phyloP scores from a whole-genome alignment of 1,140 invertebrate genomes.

The Drosophila busckii region DNA sequence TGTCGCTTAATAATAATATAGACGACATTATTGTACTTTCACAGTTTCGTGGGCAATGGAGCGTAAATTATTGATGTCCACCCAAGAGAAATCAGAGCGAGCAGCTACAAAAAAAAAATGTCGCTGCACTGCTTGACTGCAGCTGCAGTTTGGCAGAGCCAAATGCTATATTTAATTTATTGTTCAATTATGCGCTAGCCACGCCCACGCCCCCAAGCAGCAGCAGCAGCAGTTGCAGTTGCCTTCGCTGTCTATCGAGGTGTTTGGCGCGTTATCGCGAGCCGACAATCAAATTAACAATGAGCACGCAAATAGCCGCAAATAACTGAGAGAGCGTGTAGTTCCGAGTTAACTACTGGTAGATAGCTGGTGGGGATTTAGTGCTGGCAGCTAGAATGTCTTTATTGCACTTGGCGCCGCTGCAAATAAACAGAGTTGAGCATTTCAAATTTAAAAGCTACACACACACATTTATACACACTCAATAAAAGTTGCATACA shows the following conservation, averaged over 20 bases:
- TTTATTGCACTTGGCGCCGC: background rate
- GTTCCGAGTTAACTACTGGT: constrained; percentile 13
- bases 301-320: constrained; percentile 67
- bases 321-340: constrained; percentile 36
- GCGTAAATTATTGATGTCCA: constrained; percentile 22
- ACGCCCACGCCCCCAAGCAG: background rate
- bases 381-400: constrained; percentile 7
- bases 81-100: constrained; percentile 14
- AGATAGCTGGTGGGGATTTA: constrained; percentile 38
- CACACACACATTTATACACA: constrained; percentile 31
- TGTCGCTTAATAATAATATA: too few species aligned
- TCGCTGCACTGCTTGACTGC: constrained; percentile 24
- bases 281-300: constrained; percentile 67
- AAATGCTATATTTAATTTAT: constrained; percentile 59
- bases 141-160: constrained; percentile 23
- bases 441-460: constrained; percentile 54
- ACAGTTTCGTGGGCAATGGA: background rate
- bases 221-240: background rate
- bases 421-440: constrained; percentile 24
- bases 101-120: constrained; percentile 22
- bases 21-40: background rate
- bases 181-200: constrained; percentile 58
- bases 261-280: constrained; percentile 51
- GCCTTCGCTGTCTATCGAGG: constrained; percentile 20
- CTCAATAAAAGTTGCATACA: constrained; percentile 39